Evolutionary conservation across 2,888 invertebrate genomes (phyloP).

Genomic region (Cheilosia impressa): DNA sequence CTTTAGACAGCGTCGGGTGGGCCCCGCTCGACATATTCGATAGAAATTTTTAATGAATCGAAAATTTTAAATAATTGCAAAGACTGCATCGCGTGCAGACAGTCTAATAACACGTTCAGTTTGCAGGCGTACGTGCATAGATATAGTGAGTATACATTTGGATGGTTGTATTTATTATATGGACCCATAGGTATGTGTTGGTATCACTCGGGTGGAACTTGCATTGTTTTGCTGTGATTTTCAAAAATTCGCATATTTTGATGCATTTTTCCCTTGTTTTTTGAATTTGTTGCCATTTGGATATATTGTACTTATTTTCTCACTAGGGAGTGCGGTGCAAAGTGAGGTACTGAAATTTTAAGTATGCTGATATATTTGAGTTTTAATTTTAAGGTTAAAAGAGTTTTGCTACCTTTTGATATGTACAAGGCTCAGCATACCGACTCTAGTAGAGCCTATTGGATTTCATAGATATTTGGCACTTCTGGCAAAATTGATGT

Average conservation of each 20-base stretch:
- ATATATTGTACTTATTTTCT: no score
- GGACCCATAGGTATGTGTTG: not conserved
- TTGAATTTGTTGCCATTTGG: slow-evolving; percentile 1
- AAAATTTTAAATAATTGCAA: slow-evolving; percentile 82
- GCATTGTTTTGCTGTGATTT: slow-evolving; percentile 39
- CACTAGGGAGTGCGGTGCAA: not conserved
- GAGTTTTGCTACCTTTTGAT: no score
- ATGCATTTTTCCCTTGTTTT: slow-evolving; percentile 7
- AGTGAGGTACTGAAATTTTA: no score
- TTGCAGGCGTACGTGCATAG: not conserved
- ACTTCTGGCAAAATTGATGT: no score
- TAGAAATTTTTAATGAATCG: slow-evolving; percentile 81
- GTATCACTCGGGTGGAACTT: slow-evolving; percentile 20
- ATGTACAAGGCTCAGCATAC: no score
- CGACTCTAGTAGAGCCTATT: no score
- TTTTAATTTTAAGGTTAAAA: no score
- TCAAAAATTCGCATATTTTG: slow-evolving; percentile 24
- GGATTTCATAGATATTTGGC: no score
- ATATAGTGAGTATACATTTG: not conserved
- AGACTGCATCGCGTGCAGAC: slow-evolving; percentile 67
- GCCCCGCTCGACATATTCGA: slow-evolving; percentile 58
- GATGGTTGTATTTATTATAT: not conserved
- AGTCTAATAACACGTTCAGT: slow-evolving; percentile 37
- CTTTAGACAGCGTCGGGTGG: slow-evolving; percentile 47
- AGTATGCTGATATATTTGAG: no score